These are phyloP conservation scores for Porites divaricata DNA, from an alignment of 92 coral and sea anemone species.

Conservation along the genomic window DNA sequence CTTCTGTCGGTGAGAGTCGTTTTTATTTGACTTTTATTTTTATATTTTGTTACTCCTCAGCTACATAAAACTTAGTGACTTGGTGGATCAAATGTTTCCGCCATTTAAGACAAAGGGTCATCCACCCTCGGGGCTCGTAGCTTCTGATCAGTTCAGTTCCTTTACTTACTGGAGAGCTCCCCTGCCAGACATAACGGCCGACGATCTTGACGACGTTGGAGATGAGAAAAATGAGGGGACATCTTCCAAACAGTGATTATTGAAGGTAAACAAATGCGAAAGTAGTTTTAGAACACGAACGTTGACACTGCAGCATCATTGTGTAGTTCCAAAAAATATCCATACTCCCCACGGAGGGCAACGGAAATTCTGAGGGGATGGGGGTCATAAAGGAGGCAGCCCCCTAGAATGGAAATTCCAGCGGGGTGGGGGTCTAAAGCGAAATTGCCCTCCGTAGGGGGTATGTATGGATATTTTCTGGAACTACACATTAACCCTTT, in stretches of 20 bases:
- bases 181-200: slow-evolving; percentile 58
- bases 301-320: too few relatives aligned
- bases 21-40: background rate
- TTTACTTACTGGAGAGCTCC: slow-evolving; percentile 98
- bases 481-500: too few relatives aligned
- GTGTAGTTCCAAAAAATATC: too few relatives aligned
- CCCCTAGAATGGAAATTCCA: too few relatives aligned
- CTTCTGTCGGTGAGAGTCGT: background rate
- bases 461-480: too few relatives aligned
- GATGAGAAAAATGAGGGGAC: slow-evolving; percentile 53
- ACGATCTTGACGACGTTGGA: slow-evolving; percentile 40
- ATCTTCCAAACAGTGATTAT: background rate
- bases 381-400: too few relatives aligned
- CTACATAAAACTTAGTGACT: slow-evolving; percentile 81
- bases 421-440: too few relatives aligned
- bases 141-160: slow-evolving; percentile 95
- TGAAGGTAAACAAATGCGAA: slow-evolving; percentile 4
- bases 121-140: slow-evolving; percentile 75
- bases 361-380: too few relatives aligned
- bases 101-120: slow-evolving; percentile 73
- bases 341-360: too few relatives aligned
- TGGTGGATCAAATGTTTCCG: slow-evolving; percentile 99
- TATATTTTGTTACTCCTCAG: slow-evolving; percentile 29
- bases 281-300: background rate
- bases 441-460: too few relatives aligned